A percentile compares a stretch with the other conserved stretches of the same genome.
Conservation (phyloP, 2,113 vertebrate genomes). For the Hemibagrus wyckioides region DNA sequence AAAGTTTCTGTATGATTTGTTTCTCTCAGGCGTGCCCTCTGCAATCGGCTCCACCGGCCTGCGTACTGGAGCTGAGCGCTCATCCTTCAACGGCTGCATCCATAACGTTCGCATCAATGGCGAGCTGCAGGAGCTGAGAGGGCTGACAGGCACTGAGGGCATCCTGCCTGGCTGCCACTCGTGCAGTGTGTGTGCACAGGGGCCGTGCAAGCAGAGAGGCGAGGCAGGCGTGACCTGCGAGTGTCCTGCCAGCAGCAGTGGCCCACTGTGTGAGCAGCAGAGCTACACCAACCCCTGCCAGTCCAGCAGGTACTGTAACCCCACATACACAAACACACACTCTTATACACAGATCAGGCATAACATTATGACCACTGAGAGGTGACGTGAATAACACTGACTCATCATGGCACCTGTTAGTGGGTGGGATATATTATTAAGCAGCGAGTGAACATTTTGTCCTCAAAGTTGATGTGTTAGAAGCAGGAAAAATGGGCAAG, state of each 20-base stretch:
- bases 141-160: conserved; percentile 75
- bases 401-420: no score
- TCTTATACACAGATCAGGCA: no score
- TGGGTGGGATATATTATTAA: no score
- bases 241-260: conserved; percentile 84
- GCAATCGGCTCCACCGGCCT: conserved; percentile 82
- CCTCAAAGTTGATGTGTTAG: no score
- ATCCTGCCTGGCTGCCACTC: conserved; percentile 90
- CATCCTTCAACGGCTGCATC: conserved; percentile 90
- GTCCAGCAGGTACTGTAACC: conserved; percentile 77
- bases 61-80: conserved; percentile 83
- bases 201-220: conserved; percentile 85
- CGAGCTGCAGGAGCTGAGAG: conserved; percentile 89
- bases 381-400: no score
- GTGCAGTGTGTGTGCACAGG: conserved; percentile 90
- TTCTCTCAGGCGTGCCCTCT: conserved; percentile 82
- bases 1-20: not conserved
- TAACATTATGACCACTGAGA: no score
- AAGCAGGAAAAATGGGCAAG: no score
- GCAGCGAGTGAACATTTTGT: no score
- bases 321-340: conserved; percentile 5
- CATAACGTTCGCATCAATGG: conserved; percentile 92
- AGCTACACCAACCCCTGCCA: conserved; percentile 77
- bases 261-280: conserved; percentile 87
- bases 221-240: conserved; percentile 88